Percentiles rank a stretch among this genome's conserved stretches.
phyloP scores from a whole-genome alignment of 2,113 vertebrate genomes.

The Aegotheles bennettii region DNA sequence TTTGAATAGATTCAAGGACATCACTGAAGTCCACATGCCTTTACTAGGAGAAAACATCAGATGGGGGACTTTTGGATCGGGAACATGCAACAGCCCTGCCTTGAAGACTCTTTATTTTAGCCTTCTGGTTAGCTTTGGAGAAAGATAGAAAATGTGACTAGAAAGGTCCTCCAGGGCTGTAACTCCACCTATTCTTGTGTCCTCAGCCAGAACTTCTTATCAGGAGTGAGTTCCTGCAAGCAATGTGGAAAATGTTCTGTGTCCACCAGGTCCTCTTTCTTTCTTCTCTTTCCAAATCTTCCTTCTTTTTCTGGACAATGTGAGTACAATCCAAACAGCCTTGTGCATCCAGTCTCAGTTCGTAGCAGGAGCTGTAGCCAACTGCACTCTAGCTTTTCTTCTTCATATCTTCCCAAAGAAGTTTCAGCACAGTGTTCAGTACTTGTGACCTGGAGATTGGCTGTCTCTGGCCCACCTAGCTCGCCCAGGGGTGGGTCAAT shows the following conservation, averaged over 20 bases:
- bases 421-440: too few relatives aligned
- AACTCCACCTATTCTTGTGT: neutral
- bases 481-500: neutral
- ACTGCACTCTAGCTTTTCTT: neutral
- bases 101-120: neutral
- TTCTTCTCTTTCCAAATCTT: neutral
- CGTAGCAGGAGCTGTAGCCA: neutral
- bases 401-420: neutral
- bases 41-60: neutral
- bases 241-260: neutral
- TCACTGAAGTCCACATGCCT: neutral
- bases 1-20: neutral
- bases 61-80: neutral
- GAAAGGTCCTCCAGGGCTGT: neutral
- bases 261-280: neutral
- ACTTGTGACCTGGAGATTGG: neutral
- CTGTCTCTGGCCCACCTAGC: neutral
- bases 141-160: neutral
- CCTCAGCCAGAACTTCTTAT: neutral
- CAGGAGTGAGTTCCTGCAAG: neutral
- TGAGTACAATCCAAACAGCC: neutral
- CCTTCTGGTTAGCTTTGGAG: neutral
- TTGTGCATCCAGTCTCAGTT: neutral
- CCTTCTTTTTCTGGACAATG: neutral
- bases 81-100: neutral